phyloP scores from a whole-genome alignment of 2,888 invertebrate genomes.

The Tetragonisca angustula region DNA sequence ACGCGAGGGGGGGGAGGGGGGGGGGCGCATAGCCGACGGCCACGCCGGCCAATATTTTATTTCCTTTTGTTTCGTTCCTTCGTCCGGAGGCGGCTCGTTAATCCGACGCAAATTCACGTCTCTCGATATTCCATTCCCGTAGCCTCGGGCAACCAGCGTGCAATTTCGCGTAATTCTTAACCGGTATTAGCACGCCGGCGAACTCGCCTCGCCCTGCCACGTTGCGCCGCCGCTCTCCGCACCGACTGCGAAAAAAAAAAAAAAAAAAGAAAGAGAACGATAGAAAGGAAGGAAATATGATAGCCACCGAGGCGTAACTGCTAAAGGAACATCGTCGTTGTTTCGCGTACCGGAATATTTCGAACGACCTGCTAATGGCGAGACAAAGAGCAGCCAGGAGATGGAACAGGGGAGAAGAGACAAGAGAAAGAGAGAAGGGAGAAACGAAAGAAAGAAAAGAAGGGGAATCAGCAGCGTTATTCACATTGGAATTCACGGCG shows the following conservation, averaged over 20 bases:
- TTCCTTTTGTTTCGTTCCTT: constrained; percentile 28
- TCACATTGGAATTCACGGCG: background rate
- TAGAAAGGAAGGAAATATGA: constrained; percentile 18
- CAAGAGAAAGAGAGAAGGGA: background rate
- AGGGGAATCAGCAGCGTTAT: constrained; percentile 6
- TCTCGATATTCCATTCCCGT: constrained; percentile 39
- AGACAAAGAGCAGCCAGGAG: constrained; percentile 1
- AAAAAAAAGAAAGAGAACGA: constrained; percentile 3
- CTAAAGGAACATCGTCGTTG: constrained; percentile 32
- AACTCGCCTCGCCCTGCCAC: background rate
- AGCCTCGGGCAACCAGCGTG: constrained; percentile 25
- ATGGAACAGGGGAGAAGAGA: background rate
- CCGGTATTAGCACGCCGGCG: constrained; percentile 29
- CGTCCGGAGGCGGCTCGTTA: constrained; percentile 40
- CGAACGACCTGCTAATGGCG: constrained; percentile 29
- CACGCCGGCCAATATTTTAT: constrained; percentile 34
- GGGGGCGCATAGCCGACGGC: constrained; percentile 16
- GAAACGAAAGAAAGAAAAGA: background rate
- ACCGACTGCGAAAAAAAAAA: background rate
- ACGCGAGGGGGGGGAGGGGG: too few species aligned
- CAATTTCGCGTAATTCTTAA: constrained; percentile 56
- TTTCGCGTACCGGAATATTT: constrained; percentile 36
- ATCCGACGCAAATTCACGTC: constrained; percentile 48
- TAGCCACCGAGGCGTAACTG: constrained; percentile 32
- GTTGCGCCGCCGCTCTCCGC: too few species aligned